phyloP scores from a whole-genome alignment of 2,113 vertebrate genomes.

The Melanotaenia duboulayi region DNA sequence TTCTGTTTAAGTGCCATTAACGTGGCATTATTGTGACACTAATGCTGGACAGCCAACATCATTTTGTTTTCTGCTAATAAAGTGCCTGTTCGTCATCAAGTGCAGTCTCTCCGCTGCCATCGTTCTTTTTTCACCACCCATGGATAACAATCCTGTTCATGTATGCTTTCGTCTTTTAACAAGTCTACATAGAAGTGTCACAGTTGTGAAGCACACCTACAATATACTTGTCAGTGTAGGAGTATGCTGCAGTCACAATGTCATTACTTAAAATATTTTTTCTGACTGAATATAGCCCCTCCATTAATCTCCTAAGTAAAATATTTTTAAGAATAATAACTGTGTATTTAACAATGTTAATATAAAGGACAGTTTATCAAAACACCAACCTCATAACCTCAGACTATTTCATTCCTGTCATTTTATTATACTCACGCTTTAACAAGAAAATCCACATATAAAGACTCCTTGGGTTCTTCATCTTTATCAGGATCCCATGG shows the following conservation, averaged over 20 bases:
- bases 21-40: constrained; percentile 24
- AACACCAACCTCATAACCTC: not conserved
- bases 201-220: constrained; percentile 22
- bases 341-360: not conserved
- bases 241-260: not conserved
- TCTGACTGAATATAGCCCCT: not conserved
- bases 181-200: constrained; percentile 57
- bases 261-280: constrained; percentile 25
- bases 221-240: constrained; percentile 26
- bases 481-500: constrained; percentile 24
- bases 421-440: constrained; percentile 13
- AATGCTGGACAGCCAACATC: constrained; percentile 18
- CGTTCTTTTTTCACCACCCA: constrained; percentile 21
- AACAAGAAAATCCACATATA: constrained; percentile 5
- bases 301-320: constrained; percentile 6
- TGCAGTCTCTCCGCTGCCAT: constrained; percentile 10
- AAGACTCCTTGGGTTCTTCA: constrained; percentile 7
- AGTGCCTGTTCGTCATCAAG: not conserved
- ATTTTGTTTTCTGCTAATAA: constrained; percentile 40
- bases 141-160: constrained; percentile 47
- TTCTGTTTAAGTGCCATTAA: constrained; percentile 36
- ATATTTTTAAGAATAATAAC: not conserved
- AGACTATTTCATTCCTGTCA: constrained; percentile 26
- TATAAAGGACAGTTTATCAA: constrained; percentile 16
- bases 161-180: constrained; percentile 53